Evolutionary conservation across 2,113 vertebrate species (phyloP).

Genomic region (Engraulis encrasicolus): DNA sequence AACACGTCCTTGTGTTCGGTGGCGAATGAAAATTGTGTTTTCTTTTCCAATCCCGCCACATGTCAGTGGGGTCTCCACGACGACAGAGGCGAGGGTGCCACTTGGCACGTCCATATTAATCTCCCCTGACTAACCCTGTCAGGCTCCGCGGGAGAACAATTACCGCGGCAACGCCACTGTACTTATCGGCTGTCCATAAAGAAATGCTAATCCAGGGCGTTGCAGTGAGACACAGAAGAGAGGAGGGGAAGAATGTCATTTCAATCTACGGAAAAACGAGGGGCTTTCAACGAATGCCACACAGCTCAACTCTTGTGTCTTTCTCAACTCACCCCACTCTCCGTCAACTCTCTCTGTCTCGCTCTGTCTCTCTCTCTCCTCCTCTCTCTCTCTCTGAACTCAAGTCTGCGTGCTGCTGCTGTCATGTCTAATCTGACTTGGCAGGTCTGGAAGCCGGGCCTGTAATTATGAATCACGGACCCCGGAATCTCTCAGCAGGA

Average conservation of each 20-base stretch:
- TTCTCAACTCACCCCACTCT: too few species aligned
- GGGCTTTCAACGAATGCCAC: constrained; percentile 27
- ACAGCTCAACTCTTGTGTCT: constrained; percentile 31
- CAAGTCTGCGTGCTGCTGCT: too few species aligned
- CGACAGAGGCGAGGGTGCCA: too few species aligned
- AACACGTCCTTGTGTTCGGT: too few species aligned
- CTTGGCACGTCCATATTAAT: constrained; percentile 42
- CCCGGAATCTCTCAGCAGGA: constrained; percentile 23
- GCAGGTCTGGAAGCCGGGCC: constrained; percentile 36
- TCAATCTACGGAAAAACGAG: constrained; percentile 29
- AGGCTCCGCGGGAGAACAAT: constrained; percentile 49
- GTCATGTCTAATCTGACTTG: constrained; percentile 42
- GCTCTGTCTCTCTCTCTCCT: too few species aligned
- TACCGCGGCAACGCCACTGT: constrained; percentile 38
- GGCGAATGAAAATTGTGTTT: constrained; percentile 42
- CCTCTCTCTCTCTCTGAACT: too few species aligned
- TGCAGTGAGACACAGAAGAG: too few species aligned
- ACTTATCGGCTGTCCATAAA: constrained; percentile 37
- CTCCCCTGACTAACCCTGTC: constrained; percentile 30
- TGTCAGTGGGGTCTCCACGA: constrained; percentile 31
- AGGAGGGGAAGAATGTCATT: constrained; percentile 39
- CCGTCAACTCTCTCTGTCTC: too few species aligned
- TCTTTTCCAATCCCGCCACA: constrained; percentile 24
- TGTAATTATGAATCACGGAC: constrained; percentile 37
- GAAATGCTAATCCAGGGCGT: constrained; percentile 30